Conservation (phyloP, 2,888 invertebrate species). For the Himalopsyche kuldschensis region DNA sequence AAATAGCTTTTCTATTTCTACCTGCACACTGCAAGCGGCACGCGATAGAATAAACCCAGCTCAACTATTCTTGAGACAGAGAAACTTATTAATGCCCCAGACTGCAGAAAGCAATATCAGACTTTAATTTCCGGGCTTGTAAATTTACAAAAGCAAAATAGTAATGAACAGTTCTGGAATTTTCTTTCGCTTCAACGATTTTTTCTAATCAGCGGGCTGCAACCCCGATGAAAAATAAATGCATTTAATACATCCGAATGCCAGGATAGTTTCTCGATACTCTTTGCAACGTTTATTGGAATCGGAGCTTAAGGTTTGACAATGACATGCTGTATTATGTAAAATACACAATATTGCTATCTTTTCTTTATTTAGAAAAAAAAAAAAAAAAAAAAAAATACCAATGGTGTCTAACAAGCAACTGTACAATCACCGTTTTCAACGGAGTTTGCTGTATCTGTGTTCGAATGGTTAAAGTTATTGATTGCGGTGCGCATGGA, state of each 20-base stretch:
- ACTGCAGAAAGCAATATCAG: constrained; percentile 28
- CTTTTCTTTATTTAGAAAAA: too few relatives aligned
- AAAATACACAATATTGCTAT: too few relatives aligned
- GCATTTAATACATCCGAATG: not conserved
- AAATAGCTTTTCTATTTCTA: not conserved
- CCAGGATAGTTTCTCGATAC: too few relatives aligned
- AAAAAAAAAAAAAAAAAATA: too few relatives aligned
- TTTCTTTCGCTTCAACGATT: not conserved
- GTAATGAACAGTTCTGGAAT: not conserved
- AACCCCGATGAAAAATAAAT: not conserved
- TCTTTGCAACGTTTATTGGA: too few relatives aligned
- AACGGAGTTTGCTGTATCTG: too few relatives aligned
- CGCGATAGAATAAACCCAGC: constrained; percentile 4
- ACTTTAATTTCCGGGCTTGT: constrained; percentile 28
- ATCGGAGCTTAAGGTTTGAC: too few relatives aligned
- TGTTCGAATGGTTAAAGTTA: too few relatives aligned
- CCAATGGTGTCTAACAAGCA: too few relatives aligned
- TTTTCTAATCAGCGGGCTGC: not conserved
- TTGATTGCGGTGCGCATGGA: too few relatives aligned
- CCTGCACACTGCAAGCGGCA: not conserved
- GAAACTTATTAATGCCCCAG: constrained; percentile 20
- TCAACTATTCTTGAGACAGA: not conserved
- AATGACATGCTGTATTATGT: too few relatives aligned
- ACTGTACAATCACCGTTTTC: too few relatives aligned
- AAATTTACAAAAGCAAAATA: not conserved